Evolutionary conservation across 2,888 invertebrate species (phyloP), one percentile per base, ranked within the genome.

Genomic region (Elaeidobius kamerunicus): DNA sequence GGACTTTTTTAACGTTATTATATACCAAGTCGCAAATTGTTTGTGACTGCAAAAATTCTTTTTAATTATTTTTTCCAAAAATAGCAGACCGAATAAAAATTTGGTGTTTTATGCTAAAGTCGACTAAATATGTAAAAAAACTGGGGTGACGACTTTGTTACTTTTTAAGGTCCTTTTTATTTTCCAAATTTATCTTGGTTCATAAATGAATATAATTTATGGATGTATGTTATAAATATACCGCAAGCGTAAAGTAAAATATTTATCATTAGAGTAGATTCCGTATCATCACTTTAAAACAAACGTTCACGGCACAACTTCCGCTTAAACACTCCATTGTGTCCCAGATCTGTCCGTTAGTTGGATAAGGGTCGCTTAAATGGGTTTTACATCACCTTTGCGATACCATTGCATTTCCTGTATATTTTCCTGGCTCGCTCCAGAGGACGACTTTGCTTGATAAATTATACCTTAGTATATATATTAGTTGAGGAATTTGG

Each of bases 341-440:
- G 48, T 32, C 41, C 41, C 40, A 41, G 48, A 49, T 49, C 41
- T 49, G 48, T 49, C 48, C 23, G 40, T 32, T 49, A 16, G 16
- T 41, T 35, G 41, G 35, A 41, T 41, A 41, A 49, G 41, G 48
- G 48, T 41, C 34, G 14, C 23, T n/a, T 32, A 34, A 42, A 49
- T 28, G 27, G 48, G 48, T 39, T 48, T 48, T 48, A 39, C 39
- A 48, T 18, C 41, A 40, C 48, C 41, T 49, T 41, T 41, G 40
- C 34, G 41, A 40, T n/a, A 34, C 41, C 48, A 39, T 34, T 35
- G 48, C 41, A 30, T 34, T 46, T 36, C 48, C 17, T 18, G 17
- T 19, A n/a, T 18, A 30, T 40, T 7, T 19, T 14, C 19, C 7
- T 14, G n/a, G 34, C 18, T 19, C 34, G 32, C n/a, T n/a, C n/a